Evolutionary conservation across 1,140 invertebrate genomes (phyloP).

Genomic region (Oncopodura yosiiana): DNA sequence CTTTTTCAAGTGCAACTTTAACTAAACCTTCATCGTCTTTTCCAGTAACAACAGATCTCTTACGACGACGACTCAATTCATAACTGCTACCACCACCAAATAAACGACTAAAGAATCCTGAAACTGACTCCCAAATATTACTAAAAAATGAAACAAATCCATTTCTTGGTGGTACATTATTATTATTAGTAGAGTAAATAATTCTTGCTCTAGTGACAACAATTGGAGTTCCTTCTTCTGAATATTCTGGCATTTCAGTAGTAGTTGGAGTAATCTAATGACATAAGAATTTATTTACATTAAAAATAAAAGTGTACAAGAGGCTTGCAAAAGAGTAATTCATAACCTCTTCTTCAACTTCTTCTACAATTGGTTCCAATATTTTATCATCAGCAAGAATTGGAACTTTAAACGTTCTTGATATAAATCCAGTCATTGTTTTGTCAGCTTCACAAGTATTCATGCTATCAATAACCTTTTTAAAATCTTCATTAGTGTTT

Average conservation of each 20-base stretch:
- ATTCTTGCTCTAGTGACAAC: too few relatives aligned
- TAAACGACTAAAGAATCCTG: background rate
- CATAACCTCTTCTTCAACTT: too few relatives aligned
- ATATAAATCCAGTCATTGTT: background rate
- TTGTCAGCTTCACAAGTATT: too few relatives aligned
- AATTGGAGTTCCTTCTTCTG: too few relatives aligned
- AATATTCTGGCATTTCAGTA: too few relatives aligned
- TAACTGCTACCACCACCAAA: too few relatives aligned
- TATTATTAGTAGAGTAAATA: too few relatives aligned
- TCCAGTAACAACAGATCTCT: too few relatives aligned
- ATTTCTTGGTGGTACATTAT: background rate
- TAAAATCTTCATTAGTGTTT: background rate
- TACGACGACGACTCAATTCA: background rate
- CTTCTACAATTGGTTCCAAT: background rate
- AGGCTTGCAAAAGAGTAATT: too few relatives aligned
- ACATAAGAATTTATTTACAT: too few relatives aligned
- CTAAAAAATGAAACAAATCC: background rate
- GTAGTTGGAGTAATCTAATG: too few relatives aligned
- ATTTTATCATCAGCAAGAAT: background rate
- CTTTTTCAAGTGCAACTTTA: background rate
- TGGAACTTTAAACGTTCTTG: background rate
- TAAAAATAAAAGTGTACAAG: too few relatives aligned
- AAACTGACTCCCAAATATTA: background rate
- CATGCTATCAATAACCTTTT: slow-evolving; percentile 1
- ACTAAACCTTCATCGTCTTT: background rate